Base-by-base conservation (phyloP, 2,888 invertebrate genomes). In the Diarsia brunnea region DNA sequence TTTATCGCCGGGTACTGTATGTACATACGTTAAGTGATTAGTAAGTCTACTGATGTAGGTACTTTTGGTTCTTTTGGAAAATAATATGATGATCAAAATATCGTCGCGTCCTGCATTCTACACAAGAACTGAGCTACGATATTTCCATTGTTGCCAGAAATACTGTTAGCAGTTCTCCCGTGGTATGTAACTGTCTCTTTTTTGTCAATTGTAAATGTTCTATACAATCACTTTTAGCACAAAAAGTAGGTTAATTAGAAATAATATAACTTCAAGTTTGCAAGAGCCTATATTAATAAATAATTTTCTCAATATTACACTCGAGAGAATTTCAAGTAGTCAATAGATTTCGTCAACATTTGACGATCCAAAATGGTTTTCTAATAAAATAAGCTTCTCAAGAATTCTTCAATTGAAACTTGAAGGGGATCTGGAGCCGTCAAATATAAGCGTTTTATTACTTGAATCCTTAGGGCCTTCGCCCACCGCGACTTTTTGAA, bases 401-500 rank as follows among this genome's bases (percentile, higher is more conserved):
- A 51, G 51, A 24, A 60, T 5, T 24, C 3, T 38, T 49, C 19
- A 43, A 58, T 43, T 19, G 49, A 67, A n/a, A 43, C 16, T 70
- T 76, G 45, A 47, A 47, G 38, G 8, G 7, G 45, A 38, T 27
- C 14, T 14, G 21, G 10, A 19, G 14, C n/a, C 21, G 24, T 47
- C n/a, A 19, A 53, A 63, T 53, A 27, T 80, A 73, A 72, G n/a
- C 24, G 43, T 43, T 64, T 64, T 55, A 79, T 78, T 58, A 45
- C 16, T 58, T 19, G 14, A 0, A 12, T 7, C 12, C 49, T 14
- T 43, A 71, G 21, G 63, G 43, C 8, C 8, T 14, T 63, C n/a
- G 63, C n/a, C 8, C 43, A 63, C 14, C 12, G 43, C n/a, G 38
- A n/a, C n/a, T 14, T 12, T 11, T n/a, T n/a, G 7, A 21, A 61